Evolutionary conservation across 2,888 invertebrate species (phyloP), one percentile per base, ranked within the genome.

Genomic region (Andrena trimmerana): DNA sequence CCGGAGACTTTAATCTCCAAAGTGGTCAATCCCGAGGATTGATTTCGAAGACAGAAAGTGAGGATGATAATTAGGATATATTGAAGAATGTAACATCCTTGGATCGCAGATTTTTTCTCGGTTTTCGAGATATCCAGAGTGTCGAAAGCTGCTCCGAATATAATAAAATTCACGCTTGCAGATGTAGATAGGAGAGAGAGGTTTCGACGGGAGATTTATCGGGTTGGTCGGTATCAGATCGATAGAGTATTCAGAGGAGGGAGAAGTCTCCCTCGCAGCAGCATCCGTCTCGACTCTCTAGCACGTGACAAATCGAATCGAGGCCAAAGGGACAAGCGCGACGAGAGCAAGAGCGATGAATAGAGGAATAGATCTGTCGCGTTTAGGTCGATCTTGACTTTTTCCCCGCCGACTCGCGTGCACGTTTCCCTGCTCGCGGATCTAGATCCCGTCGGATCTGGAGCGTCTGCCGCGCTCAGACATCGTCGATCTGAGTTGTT

Each of bases 281-380:
- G 57, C 68, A 65, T 73, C 54, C 54, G 71, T 77, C 62, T 33
- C 59, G 66, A 13, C 27, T 8, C 48, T 57, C 20, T 69, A 72
- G 73, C 65, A 70, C 76, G 80, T 77, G 83, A 84, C 80, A 84
- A 84, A 84, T 84, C 72, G 83, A 81, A 80, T 75, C 60, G 76
- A 31, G 84, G 79, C 36, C 72, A 69, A 69, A 70, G 76, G 70
- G 66, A 69, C 72, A 52, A 33, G 50, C 52, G 33, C n/a, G 54
- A 65, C 65, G 24, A 29, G 65, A 63, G 48, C 67, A 54, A 70
- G 84, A 76, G 48, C 80, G 71, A 84, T 72, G 81, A 84, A 84
- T 73, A 81, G 84, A 66, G 81, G 70, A 84, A 77, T 76, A 84
- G 84, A 84, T 84, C 84, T 77, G 84, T 84, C 80, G 83, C 78